Conservation (phyloP, 2,113 vertebrate species). For the Rhinoderma darwinii region DNA sequence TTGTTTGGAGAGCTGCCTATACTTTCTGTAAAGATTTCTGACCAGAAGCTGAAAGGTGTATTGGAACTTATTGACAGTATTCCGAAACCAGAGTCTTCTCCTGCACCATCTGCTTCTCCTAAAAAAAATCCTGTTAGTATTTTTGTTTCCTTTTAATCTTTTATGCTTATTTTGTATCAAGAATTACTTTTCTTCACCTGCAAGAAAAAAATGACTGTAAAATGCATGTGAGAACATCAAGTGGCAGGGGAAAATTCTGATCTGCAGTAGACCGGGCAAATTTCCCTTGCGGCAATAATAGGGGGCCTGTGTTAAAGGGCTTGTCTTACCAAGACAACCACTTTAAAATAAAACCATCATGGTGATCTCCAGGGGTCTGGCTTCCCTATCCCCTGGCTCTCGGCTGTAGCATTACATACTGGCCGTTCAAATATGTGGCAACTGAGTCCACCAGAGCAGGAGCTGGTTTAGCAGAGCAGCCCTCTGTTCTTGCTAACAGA, state of each 20-base stretch:
- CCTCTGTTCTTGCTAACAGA: too few relatives aligned
- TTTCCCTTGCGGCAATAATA: too few relatives aligned
- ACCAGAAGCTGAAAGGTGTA: constrained; percentile 85
- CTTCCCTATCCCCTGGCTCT: too few relatives aligned
- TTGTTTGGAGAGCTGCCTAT: constrained; percentile 87
- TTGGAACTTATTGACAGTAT: constrained; percentile 90
- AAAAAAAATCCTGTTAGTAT: constrained; percentile 76
- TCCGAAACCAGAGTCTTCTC: constrained; percentile 81
- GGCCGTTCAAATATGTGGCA: too few relatives aligned
- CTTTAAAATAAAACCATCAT: too few relatives aligned
- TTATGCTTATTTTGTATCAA: neutral
- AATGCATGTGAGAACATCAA: neutral
- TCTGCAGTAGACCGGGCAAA: neutral
- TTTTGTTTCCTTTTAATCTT: neutral
- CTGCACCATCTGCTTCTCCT: constrained; percentile 65
- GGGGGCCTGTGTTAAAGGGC: too few relatives aligned
- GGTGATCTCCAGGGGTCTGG: too few relatives aligned
- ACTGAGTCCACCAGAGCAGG: too few relatives aligned
- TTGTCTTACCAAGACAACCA: too few relatives aligned
- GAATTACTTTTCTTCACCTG: too few relatives aligned
- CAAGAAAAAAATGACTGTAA: neutral
- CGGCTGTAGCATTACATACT: too few relatives aligned
- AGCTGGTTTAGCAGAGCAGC: too few relatives aligned
- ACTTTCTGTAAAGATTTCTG: constrained; percentile 89
- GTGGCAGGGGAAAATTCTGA: neutral